These are phyloP conservation scores for Solenopsis invicta DNA, from an alignment of 1,140 invertebrate species.

Conservation along the genomic window DNA sequence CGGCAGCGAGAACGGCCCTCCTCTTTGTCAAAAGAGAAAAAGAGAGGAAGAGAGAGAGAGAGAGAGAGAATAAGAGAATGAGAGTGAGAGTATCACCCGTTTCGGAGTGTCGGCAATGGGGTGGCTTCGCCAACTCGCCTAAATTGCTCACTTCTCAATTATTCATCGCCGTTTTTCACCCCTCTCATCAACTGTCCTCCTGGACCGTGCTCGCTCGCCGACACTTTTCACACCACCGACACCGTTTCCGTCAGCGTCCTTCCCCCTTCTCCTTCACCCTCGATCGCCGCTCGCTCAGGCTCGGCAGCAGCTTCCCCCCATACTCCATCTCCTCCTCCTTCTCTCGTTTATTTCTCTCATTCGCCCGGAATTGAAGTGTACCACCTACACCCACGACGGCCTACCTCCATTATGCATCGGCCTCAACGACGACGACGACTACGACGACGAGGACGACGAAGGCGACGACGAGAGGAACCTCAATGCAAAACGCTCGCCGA, in stretches of 20 bases:
- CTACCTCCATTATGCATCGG: constrained; percentile 76
- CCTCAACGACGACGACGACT: constrained; percentile 69
- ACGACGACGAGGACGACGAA: constrained; percentile 29
- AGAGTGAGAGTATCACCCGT: neutral
- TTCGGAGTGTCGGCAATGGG: constrained; percentile 69
- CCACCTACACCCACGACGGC: constrained; percentile 72
- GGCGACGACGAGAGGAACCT: constrained; percentile 54
- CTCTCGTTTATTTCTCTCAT: constrained; percentile 58
- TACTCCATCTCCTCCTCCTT: constrained; percentile 44
- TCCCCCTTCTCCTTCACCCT: neutral
- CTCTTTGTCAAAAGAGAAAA: constrained; percentile 66
- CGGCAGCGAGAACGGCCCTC: constrained; percentile 65
- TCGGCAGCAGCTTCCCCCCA: constrained; percentile 14
- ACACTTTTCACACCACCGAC: constrained; percentile 34
- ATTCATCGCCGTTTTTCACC: constrained; percentile 63
- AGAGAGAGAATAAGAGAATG: neutral
- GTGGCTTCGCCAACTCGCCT: constrained; percentile 66
- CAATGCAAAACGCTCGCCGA: constrained; percentile 70
- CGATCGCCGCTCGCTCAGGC: constrained; percentile 42
- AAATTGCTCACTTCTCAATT: constrained; percentile 78
- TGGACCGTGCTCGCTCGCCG: constrained; percentile 42
- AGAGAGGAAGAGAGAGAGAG: constrained; percentile 46
- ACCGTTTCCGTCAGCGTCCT: constrained; percentile 45
- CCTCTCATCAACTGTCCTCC: constrained; percentile 17
- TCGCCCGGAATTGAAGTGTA: constrained; percentile 73